Evolutionary conservation across 2,797 vertebrate species (phyloP).

Genomic region (Loriculus beryllinus): DNA sequence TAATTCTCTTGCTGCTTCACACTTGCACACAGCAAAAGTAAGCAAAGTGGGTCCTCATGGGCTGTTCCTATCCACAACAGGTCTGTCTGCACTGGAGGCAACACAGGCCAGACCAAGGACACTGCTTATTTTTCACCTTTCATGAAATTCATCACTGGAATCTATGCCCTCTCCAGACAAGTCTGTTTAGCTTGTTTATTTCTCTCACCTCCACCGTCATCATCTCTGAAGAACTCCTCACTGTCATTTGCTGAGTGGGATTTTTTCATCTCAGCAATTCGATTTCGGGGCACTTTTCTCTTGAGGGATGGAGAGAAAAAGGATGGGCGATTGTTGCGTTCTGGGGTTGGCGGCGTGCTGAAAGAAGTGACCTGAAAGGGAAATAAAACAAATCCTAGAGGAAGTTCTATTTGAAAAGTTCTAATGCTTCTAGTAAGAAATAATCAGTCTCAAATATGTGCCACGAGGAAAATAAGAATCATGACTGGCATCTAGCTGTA

Average conservation of each 20-base stretch:
- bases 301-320: constrained; percentile 97
- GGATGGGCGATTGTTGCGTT: constrained; percentile 89
- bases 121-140: neutral
- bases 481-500: neutral
- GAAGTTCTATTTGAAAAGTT: neutral
- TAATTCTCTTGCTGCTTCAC: neutral
- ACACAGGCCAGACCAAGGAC: neutral
- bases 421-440: neutral
- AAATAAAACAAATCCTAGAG: neutral
- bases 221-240: constrained; percentile 96
- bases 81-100: neutral
- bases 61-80: neutral
- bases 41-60: neutral
- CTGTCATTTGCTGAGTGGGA: constrained; percentile 98
- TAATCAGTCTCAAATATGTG: neutral
- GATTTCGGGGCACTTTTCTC: constrained; percentile 88
- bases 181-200: neutral
- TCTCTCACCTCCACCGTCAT: constrained; percentile 80
- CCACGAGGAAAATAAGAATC: neutral
- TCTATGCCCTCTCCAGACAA: neutral
- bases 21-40: neutral
- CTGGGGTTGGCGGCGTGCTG: constrained; percentile 94
- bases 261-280: constrained; percentile 97
- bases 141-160: neutral
- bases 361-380: constrained; percentile 90